Base-by-base conservation (phyloP, 2,113 vertebrate genomes). In the Lagopus muta region DNA sequence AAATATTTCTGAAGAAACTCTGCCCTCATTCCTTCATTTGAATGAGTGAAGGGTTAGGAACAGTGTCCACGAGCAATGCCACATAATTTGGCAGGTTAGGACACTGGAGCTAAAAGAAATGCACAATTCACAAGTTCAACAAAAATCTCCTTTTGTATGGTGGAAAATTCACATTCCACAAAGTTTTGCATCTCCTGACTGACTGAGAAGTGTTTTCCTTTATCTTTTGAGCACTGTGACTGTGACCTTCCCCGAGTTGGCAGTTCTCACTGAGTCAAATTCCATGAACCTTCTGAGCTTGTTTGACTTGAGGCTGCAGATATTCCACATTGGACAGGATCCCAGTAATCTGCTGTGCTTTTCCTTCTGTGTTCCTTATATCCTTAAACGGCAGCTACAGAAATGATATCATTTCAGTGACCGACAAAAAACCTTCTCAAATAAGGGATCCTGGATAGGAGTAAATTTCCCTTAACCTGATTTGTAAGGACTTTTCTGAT, bases 291-390 rank as follows among this genome's bases (percentile, higher is more conserved):
- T 86, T 79, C 91, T 72, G 86, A 93, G 91, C 81, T 96, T 71
- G 38, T 96, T 94, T 95, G 90, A 95, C 92, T 96, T 78, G 82
- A 95, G 77, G 86, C 90, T 94, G 86, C 91, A 94, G 94, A 93
- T 95, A 93, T 84, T 91, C 88, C 20, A 4, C 43, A 36, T 91
- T 95, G 95, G 95, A 95, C 62, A 84, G 55, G 77, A 86, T 95
- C 92, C 91, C 93, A 94, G 82, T 92, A 93, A 86, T 94, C 75
- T 91, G 82, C 91, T 88, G 87, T 95, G 88, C 72, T 90, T 91
- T 90, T 89, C 93, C 95, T 93, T 91, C 91, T 91, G 70, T 78
- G 64, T 84, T 89, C 42, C 93, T 90, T 93, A 32, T n/a, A 84
- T 32, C 82, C 66, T 84, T 67, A 69, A 91, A 90, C 0, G 4